Evolutionary conservation across 2,888 invertebrate species (phyloP).

Genomic region (Agrypnus murinus): DNA sequence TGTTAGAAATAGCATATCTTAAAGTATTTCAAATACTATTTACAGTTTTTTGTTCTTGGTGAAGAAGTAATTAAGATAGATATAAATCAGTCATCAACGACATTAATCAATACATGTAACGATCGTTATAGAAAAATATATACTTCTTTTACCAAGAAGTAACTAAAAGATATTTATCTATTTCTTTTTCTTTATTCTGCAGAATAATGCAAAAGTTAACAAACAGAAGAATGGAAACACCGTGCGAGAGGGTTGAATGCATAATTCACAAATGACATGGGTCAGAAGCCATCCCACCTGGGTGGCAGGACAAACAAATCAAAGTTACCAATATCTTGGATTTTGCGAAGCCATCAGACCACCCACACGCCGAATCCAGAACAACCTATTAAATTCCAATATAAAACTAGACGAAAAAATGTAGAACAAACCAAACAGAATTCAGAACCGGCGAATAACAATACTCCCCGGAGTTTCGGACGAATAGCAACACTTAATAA

Average conservation of each 20-base stretch:
- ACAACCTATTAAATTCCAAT: conserved; percentile 71
- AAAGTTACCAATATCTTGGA: conserved; percentile 85
- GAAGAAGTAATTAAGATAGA: conserved; percentile 14
- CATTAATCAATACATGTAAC: background rate
- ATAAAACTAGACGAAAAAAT: conserved; percentile 66
- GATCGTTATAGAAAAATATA: background rate
- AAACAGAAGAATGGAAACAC: background rate
- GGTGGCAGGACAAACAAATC: conserved; percentile 69
- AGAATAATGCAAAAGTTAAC: background rate
- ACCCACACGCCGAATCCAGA: conserved; percentile 66
- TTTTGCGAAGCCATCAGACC: conserved; percentile 77
- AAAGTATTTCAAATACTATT: background rate
- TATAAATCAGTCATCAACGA: conserved; percentile 42
- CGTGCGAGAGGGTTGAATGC: conserved; percentile 28
- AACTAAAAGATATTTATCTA: background rate
- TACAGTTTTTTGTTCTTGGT: background rate
- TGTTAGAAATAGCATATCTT: background rate
- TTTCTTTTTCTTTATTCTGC: background rate
- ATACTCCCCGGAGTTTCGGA: conserved; percentile 5
- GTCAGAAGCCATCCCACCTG: conserved; percentile 74
- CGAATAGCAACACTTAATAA: conserved; percentile 50
- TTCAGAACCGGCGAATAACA: conserved; percentile 30
- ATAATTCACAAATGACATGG: conserved; percentile 66
- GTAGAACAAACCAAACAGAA: conserved; percentile 50
- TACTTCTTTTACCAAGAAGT: background rate